Conservation (phyloP, 2,888 invertebrate species). For the Vandiemenella viatica region DNA sequence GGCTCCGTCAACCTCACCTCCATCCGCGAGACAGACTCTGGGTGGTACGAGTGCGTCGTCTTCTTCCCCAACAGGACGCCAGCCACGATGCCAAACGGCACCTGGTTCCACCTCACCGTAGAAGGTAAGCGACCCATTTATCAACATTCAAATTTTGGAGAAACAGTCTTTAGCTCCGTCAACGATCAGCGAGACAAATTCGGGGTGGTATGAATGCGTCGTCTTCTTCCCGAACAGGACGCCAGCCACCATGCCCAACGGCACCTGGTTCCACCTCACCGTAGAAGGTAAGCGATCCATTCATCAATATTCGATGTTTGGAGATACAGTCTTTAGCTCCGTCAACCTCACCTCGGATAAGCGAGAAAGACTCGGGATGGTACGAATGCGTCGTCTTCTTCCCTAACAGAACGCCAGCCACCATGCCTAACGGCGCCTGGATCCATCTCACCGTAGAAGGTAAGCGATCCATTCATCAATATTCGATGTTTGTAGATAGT, state of each 20-base stretch:
- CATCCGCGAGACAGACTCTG: slow-evolving; percentile 76
- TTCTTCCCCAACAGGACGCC: slow-evolving; percentile 77
- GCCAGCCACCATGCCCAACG: no score
- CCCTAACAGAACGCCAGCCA: slow-evolving; percentile 73
- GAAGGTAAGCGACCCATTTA: slow-evolving; percentile 53
- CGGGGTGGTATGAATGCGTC: no score
- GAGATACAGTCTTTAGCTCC: no score
- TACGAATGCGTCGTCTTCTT: slow-evolving; percentile 81
- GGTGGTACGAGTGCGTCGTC: slow-evolving; percentile 82
- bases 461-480: no score
- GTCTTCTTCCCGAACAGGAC: no score
- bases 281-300: no score
- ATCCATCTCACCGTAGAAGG: slow-evolving; percentile 78
- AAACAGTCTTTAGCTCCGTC: no score
- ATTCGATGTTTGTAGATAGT: no score
- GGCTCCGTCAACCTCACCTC: slow-evolving; percentile 73
- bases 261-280: no score
- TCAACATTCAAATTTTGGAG: no score
- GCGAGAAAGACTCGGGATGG: slow-evolving; percentile 80
- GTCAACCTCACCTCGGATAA: slow-evolving; percentile 77
- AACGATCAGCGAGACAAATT: no score
- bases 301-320: no score
- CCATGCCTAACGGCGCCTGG: slow-evolving; percentile 78
- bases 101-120: slow-evolving; percentile 75
- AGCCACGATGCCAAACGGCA: slow-evolving; percentile 73